A percentile compares a stretch with the other conserved stretches of the same genome.
phyloP scores from a whole-genome alignment of 2,888 invertebrate species.

The Stegophylla sp. region DNA sequence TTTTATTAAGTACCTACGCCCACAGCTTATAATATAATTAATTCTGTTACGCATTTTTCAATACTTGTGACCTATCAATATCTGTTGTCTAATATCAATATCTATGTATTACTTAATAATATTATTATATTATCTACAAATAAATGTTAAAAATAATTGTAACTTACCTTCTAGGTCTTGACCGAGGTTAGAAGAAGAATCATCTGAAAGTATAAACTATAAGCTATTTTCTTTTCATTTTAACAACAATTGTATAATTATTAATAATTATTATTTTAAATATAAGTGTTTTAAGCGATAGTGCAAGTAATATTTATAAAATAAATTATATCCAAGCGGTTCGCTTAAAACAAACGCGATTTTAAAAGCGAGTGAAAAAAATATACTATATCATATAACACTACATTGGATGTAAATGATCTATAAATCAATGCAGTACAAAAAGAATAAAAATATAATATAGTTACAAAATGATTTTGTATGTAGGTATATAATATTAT shows the following conservation, averaged over 20 bases:
- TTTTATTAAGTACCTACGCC: not conserved
- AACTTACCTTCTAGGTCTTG: slow-evolving; percentile 57
- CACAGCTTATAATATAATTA: not conserved
- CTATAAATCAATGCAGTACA: too few relatives aligned
- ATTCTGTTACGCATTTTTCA: too few relatives aligned
- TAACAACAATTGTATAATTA: slow-evolving; percentile 30
- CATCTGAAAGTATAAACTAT: slow-evolving; percentile 57
- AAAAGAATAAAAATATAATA: too few relatives aligned
- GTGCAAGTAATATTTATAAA: not conserved
- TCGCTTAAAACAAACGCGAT: not conserved
- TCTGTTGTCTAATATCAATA: too few relatives aligned
- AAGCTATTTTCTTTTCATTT: slow-evolving; percentile 52
- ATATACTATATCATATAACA: not conserved
- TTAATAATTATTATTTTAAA: not conserved
- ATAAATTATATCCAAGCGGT: not conserved
- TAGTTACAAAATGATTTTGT: too few relatives aligned
- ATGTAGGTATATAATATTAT: too few relatives aligned
- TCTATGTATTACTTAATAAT: not conserved
- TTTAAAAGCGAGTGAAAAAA: not conserved
- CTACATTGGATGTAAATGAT: not conserved
- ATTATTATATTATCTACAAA: slow-evolving; percentile 22
- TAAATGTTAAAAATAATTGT: not conserved
- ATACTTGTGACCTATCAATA: too few relatives aligned
- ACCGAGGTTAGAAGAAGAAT: slow-evolving; percentile 44
- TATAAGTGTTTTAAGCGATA: slow-evolving; percentile 7